Percentiles rank a stretch among this genome's conserved stretches.
These are phyloP conservation scores for Myotis daubentonii DNA, from an alignment of 2,797 vertebrate species.

Conservation along the genomic window DNA sequence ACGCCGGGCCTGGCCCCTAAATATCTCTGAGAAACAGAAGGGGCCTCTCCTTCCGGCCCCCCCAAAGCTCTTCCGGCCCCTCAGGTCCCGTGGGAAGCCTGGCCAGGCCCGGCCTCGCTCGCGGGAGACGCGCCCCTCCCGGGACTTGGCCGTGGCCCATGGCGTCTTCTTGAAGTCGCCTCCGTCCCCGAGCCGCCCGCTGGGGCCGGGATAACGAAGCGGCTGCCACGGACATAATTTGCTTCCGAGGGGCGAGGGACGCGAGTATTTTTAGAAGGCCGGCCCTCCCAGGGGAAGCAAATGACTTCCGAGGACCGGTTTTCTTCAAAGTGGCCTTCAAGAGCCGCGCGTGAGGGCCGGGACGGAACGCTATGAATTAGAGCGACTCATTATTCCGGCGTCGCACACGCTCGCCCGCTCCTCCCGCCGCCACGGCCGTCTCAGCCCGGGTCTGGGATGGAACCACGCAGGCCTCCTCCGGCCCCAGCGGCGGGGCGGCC, in stretches of 20 bases:
- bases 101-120: background rate
- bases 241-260: conserved; percentile 83
- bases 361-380: conserved; percentile 85
- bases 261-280: conserved; percentile 84
- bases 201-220: conserved; percentile 84
- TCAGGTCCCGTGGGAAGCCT: background rate
- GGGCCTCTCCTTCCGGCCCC: background rate
- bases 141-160: conserved; percentile 39
- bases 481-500: conserved; percentile 81
- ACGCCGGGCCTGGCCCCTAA: fast-evolving
- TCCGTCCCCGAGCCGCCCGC: conserved; percentile 68
- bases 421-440: conserved; percentile 78
- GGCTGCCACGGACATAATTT: conserved; percentile 86
- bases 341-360: conserved; percentile 81
- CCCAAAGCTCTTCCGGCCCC: background rate
- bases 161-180: conserved; percentile 79
- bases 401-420: background rate
- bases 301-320: conserved; percentile 85
- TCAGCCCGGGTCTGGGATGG: conserved; percentile 82
- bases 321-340: conserved; percentile 85
- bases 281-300: conserved; percentile 86
- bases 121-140: background rate
- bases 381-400: conserved; percentile 83
- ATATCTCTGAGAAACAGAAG: background rate
- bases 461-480: conserved; percentile 79